phyloP scores from a whole-genome alignment of 2,888 invertebrate species.

The Cerastoderma edule region DNA sequence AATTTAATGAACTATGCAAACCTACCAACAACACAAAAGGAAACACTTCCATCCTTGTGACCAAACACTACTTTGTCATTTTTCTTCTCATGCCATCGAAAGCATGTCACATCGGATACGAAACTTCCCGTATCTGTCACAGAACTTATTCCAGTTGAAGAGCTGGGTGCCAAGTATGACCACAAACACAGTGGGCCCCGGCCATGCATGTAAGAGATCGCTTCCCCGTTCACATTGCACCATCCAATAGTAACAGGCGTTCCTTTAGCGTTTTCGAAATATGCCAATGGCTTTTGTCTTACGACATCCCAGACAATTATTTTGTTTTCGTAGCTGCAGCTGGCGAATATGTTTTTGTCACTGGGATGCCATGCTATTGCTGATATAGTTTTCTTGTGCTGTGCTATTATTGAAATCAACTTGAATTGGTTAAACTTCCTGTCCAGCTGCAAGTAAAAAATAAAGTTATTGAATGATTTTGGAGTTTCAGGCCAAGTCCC shows the following conservation, averaged over 20 bases:
- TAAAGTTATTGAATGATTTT: too few relatives aligned
- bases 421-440: conserved; percentile 81
- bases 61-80: conserved; percentile 81
- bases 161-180: conserved; percentile 68
- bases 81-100: conserved; percentile 81
- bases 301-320: conserved; percentile 83
- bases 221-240: conserved; percentile 74
- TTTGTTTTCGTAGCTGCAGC: conserved; percentile 80
- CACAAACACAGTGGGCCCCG: conserved; percentile 82
- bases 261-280: conserved; percentile 72
- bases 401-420: conserved; percentile 83
- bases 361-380: conserved; percentile 83
- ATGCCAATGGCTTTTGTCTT: conserved; percentile 78
- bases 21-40: conserved; percentile 79
- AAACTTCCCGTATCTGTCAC: conserved; percentile 75
- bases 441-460: conserved; percentile 76
- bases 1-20: neutral
- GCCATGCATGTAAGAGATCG: conserved; percentile 73
- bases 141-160: conserved; percentile 28
- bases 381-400: conserved; percentile 84
- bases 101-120: conserved; percentile 72
- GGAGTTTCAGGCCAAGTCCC: too few relatives aligned
- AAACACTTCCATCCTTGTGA: conserved; percentile 82
- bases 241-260: conserved; percentile 80
- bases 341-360: conserved; percentile 82